Evolutionary conservation across 2,888 invertebrate genomes (phyloP).

Genomic region (Polydrusus tereticollis): DNA sequence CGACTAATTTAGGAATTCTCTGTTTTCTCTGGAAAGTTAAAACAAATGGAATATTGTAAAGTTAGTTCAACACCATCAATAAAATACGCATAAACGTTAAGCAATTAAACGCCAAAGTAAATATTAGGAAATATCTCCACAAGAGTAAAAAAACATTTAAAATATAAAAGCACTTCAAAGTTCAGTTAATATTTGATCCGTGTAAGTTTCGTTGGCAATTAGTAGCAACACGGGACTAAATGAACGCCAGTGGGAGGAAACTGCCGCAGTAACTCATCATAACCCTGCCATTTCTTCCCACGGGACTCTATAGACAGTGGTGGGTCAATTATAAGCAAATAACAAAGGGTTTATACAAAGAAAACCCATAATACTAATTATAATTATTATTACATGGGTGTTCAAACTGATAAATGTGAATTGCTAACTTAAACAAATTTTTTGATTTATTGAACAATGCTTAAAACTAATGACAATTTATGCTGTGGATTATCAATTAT

Average conservation of each 20-base stretch:
- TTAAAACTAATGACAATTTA: no score
- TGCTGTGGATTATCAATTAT: no score
- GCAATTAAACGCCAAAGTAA: background rate
- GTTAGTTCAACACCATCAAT: background rate
- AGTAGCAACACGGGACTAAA: slow-evolving; percentile 60
- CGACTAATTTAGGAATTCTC: no score
- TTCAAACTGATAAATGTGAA: no score
- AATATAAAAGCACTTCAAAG: slow-evolving; percentile 18
- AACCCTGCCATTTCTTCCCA: slow-evolving; percentile 38
- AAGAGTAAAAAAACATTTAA: slow-evolving; percentile 33
- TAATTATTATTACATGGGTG: background rate
- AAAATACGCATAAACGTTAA: background rate
- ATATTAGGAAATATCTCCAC: background rate
- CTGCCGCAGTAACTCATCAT: slow-evolving; percentile 61
- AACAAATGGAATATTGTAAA: no score
- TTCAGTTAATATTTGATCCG: slow-evolving; percentile 57
- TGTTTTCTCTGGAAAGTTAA: no score
- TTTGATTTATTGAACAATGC: no score
- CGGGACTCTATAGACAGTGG: slow-evolving; percentile 23
- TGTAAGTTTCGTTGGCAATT: slow-evolving; percentile 60
- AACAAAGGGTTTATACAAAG: background rate
- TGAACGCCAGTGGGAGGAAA: slow-evolving; percentile 57
- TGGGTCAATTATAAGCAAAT: slow-evolving; percentile 32
- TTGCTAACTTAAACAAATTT: background rate
- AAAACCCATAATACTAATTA: no score